A percentile compares a stretch with the other conserved stretches of the same genome.
phyloP scores from a whole-genome alignment of 2,888 invertebrate genomes.

The Elysia crispata region DNA sequence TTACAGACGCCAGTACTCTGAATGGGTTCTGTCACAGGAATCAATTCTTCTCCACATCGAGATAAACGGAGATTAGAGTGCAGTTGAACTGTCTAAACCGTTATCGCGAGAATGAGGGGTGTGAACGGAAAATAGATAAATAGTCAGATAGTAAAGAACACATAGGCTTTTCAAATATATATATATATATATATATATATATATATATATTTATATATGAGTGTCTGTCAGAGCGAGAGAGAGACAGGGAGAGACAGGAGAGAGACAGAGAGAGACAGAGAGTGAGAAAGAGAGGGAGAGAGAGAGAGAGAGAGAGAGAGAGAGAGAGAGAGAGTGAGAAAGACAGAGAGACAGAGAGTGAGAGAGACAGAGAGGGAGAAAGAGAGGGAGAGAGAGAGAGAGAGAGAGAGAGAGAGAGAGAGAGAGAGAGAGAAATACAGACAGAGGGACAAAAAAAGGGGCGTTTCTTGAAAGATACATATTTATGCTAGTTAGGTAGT shows the following conservation, averaged over 20 bases:
- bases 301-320: conserved; percentile 11
- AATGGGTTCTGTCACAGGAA: neutral
- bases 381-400: conserved; percentile 26
- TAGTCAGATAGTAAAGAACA: too few species aligned
- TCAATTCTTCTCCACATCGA: neutral
- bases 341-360: conserved; percentile 15
- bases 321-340: conserved; percentile 13
- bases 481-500: too few species aligned
- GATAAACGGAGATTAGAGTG: neutral
- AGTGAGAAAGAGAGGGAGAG: conserved; percentile 16
- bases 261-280: conserved; percentile 20
- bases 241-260: neutral
- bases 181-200: too few species aligned
- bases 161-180: too few species aligned
- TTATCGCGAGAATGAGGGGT: too few species aligned
- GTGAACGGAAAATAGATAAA: too few species aligned
- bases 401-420: conserved; percentile 15
- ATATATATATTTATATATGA: too few species aligned
- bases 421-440: conserved; percentile 32
- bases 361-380: conserved; percentile 21
- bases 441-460: conserved; percentile 13
- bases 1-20: neutral
- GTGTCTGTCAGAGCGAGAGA: too few species aligned
- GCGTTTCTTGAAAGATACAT: too few species aligned
- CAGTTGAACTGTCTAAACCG: neutral